Evolutionary conservation across 1,140 invertebrate genomes (phyloP).

Genomic region (Heliconius himera): DNA sequence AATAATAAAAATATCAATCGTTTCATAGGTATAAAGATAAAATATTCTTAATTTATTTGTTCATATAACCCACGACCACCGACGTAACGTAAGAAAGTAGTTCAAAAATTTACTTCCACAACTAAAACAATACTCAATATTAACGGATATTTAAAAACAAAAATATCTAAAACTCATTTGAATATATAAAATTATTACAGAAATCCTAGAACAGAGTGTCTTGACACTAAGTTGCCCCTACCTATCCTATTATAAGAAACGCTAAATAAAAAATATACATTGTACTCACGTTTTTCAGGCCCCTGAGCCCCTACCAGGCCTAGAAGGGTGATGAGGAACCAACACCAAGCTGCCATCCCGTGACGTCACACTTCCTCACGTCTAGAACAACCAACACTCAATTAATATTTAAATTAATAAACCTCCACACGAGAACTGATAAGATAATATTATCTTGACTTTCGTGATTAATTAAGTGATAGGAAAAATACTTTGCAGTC

Average conservation of each 20-base stretch:
- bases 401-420: slow-evolving; percentile 57
- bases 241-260: not conserved
- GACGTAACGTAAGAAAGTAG: not conserved
- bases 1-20: too few relatives aligned
- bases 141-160: too few relatives aligned
- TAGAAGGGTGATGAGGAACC: slow-evolving; percentile 49
- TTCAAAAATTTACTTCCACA: too few relatives aligned
- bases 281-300: slow-evolving; percentile 71
- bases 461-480: slow-evolving; percentile 70
- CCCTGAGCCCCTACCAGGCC: slow-evolving; percentile 57
- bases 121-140: too few relatives aligned
- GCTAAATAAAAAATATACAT: not conserved
- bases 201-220: too few relatives aligned
- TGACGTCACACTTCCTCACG: slow-evolving; percentile 55
- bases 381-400: slow-evolving; percentile 46
- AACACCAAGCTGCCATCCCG: slow-evolving; percentile 50
- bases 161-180: too few relatives aligned
- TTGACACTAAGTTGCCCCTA: too few relatives aligned
- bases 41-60: too few relatives aligned
- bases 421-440: slow-evolving; percentile 45
- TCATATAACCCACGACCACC: too few relatives aligned
- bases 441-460: slow-evolving; percentile 69
- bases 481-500: slow-evolving; percentile 73
- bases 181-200: too few relatives aligned
- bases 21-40: too few relatives aligned